A percentile compares a stretch with the other conserved stretches of the same genome.
Conservation (phyloP, 2,113 vertebrate species). For the Falcunculus frontatus region DNA sequence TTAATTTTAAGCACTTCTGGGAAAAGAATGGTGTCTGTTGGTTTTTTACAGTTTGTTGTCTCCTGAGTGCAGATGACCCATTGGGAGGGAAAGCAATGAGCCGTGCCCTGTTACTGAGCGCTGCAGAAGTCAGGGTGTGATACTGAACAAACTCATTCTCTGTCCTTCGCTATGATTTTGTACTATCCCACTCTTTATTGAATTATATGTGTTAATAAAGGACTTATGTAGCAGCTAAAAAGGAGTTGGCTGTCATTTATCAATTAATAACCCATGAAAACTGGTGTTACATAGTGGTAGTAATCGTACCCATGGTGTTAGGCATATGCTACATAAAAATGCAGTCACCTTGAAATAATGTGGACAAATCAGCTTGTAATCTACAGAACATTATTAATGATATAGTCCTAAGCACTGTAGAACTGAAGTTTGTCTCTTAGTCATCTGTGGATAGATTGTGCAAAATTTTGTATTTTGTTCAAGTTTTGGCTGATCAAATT, state of each 20-base stretch:
- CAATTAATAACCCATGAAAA: slow-evolving; percentile 81
- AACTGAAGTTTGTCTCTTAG: background rate
- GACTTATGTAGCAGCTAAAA: slow-evolving; percentile 65
- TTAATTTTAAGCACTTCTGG: background rate
- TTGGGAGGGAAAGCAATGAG: background rate
- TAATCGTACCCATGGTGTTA: slow-evolving; percentile 68
- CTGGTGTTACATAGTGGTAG: slow-evolving; percentile 59
- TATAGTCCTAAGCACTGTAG: background rate
- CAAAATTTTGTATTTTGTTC: background rate
- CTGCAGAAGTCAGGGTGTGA: background rate
- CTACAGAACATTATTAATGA: slow-evolving; percentile 15
- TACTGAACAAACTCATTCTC: slow-evolving; percentile 2
- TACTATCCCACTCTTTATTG: slow-evolving; percentile 55
- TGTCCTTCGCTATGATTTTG: slow-evolving; percentile 58
- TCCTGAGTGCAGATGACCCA: background rate
- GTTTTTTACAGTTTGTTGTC: background rate
- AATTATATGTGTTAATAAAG: slow-evolving; percentile 74
- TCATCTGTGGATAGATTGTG: background rate
- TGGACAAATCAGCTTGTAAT: slow-evolving; percentile 46
- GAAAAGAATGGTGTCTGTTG: background rate
- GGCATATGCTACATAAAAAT: slow-evolving; percentile 76
- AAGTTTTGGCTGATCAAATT: background rate
- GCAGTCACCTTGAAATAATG: slow-evolving; percentile 78
- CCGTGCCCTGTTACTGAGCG: background rate
- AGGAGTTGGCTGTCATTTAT: slow-evolving; percentile 64